phyloP scores from a whole-genome alignment of 2,888 invertebrate genomes.

The Lasioglossum pauxillum region DNA sequence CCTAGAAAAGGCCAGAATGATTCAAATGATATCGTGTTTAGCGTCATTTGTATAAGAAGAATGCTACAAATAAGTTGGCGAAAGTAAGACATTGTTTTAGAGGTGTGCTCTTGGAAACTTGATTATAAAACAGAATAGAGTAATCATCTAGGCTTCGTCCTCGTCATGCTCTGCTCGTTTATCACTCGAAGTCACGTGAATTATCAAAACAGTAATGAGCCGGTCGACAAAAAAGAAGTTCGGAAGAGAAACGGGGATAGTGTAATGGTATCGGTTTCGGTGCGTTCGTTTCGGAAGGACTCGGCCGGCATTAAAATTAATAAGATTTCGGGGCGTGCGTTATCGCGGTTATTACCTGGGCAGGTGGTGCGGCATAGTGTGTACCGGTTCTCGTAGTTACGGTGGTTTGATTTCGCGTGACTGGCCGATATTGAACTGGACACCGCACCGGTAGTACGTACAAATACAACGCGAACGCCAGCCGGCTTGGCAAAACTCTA shows the following conservation, averaged over 20 bases:
- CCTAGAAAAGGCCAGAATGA: too few relatives aligned
- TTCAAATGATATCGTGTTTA: too few relatives aligned
- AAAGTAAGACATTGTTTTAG: too few relatives aligned
- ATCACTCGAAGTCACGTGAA: not conserved
- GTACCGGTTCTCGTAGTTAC: slow-evolving; percentile 67
- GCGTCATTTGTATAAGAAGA: too few relatives aligned
- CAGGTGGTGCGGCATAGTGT: slow-evolving; percentile 72
- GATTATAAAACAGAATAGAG: too few relatives aligned
- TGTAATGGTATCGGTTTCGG: not conserved
- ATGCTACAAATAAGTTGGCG: too few relatives aligned
- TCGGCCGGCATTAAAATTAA: slow-evolving; percentile 75
- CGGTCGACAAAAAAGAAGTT: not conserved
- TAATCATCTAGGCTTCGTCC: not conserved
- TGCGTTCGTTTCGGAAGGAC: not conserved
- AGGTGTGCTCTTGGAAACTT: too few relatives aligned
- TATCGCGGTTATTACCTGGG: slow-evolving; percentile 73
- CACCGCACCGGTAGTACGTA: slow-evolving; percentile 23
- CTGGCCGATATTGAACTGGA: slow-evolving; percentile 71
- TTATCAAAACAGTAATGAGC: not conserved
- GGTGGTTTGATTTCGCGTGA: slow-evolving; percentile 80
- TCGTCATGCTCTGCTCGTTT: not conserved
- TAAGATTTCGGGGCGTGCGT: slow-evolving; percentile 74
- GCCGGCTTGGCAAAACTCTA: not conserved
- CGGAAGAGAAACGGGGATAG: not conserved
- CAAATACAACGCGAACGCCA: slow-evolving; percentile 31